A percentile compares a stretch with the other conserved stretches of the same genome.
phyloP scores from a whole-genome alignment of 37 sponge, comb jelly and placozoan genomes.

The Mnemiopsis leidyi region DNA sequence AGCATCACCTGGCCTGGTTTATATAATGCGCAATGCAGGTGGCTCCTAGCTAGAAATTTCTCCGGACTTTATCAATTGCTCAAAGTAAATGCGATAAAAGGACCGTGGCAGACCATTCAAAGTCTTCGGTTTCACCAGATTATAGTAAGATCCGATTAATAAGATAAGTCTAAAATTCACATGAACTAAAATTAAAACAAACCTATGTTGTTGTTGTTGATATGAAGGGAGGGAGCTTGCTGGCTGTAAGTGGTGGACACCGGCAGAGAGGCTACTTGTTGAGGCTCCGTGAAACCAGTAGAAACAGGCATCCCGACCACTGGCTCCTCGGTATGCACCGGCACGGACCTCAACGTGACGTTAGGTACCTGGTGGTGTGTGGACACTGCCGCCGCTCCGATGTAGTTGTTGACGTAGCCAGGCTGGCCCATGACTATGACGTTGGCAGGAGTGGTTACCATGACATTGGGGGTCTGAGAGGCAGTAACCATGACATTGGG shows the following conservation, averaged over 20 bases:
- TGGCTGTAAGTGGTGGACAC: not conserved
- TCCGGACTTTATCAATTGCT: not conserved
- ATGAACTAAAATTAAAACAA: not conserved
- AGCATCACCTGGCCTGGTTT: not conserved
- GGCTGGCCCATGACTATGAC: constrained; percentile 48
- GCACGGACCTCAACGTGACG: constrained; percentile 32
- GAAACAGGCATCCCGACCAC: constrained; percentile 44
- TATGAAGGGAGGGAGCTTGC: not conserved
- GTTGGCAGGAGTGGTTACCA: constrained; percentile 23
- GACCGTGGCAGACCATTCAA: not conserved
- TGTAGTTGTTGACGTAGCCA: constrained; percentile 23
- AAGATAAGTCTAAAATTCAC: not conserved
- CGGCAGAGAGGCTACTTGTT: not conserved
- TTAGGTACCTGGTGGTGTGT: constrained; percentile 26
- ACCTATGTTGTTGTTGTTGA: not conserved
- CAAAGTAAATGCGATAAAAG: too few species aligned
- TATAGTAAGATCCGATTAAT: not conserved
- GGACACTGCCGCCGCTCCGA: not conserved
- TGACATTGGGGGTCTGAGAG: constrained; percentile 17
- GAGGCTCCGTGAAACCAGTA: not conserved
- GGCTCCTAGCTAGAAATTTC: not conserved
- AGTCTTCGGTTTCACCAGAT: not conserved
- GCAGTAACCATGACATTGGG: not conserved
- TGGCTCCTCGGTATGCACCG: constrained; percentile 28
- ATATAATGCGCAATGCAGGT: not conserved